These are phyloP conservation scores for Lingula anatina DNA, from an alignment of 2,888 invertebrate genomes.

Conservation along the genomic window DNA sequence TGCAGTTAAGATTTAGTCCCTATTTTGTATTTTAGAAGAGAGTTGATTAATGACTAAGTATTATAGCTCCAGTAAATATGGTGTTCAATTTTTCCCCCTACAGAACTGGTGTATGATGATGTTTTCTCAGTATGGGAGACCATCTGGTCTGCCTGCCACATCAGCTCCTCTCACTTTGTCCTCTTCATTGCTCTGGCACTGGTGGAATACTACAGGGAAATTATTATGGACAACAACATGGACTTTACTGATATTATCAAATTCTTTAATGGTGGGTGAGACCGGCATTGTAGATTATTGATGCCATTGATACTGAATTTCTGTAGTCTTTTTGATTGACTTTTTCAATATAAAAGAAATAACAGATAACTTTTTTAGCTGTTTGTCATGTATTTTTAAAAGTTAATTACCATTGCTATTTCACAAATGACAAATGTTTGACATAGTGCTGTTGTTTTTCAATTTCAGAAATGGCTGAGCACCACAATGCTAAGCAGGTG, in stretches of 20 bases:
- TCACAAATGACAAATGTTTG: not conserved
- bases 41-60: not conserved
- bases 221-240: constrained; percentile 92
- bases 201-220: constrained; percentile 87
- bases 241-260: constrained; percentile 98
- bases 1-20: not conserved
- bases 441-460: constrained; percentile 5
- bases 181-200: constrained; percentile 87
- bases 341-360: not conserved
- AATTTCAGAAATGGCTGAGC: constrained; percentile 87
- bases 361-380: not conserved
- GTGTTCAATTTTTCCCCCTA: constrained; percentile 10
- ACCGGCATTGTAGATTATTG: not conserved
- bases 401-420: not conserved
- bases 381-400: not conserved
- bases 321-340: too few relatives aligned
- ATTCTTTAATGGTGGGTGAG: constrained; percentile 87
- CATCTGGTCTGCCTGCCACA: constrained; percentile 88
- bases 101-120: constrained; percentile 85
- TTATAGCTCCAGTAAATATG: not conserved
- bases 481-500: constrained; percentile 80
- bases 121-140: constrained; percentile 91
- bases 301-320: not conserved
- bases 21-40: not conserved
- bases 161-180: constrained; percentile 84